phyloP scores from a whole-genome alignment of 2,113 vertebrate species.

The Malaclemys terrapin region DNA sequence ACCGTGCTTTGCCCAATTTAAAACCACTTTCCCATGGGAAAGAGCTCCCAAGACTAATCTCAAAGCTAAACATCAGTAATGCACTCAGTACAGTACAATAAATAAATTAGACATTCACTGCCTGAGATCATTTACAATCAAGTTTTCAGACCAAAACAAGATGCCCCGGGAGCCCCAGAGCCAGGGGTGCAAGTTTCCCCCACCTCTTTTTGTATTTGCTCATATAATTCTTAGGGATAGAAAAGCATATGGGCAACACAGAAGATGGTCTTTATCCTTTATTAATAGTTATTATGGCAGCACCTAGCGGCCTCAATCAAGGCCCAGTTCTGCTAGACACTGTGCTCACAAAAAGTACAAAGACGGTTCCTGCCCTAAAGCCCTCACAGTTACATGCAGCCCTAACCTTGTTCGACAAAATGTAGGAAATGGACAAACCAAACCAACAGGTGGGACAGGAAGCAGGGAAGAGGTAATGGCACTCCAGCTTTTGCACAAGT shows the following conservation, averaged over 20 bases:
- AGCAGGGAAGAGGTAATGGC: not conserved
- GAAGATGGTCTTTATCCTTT: not conserved
- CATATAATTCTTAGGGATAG: not conserved
- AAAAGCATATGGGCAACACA: not conserved
- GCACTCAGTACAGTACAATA: not conserved
- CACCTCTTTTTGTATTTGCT: not conserved
- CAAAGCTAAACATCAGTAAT: not conserved
- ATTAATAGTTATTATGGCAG: not conserved
- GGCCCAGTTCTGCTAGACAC: not conserved
- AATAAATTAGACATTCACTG: not conserved
- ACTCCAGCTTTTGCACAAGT: not conserved
- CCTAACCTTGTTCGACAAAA: not conserved
- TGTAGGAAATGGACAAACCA: not conserved
- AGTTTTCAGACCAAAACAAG: not conserved
- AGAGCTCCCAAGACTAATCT: not conserved
- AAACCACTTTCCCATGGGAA: not conserved
- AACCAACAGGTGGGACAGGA: not conserved
- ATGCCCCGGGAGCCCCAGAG: not conserved
- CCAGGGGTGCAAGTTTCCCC: not conserved
- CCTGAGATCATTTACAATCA: not conserved
- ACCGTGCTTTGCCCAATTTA: no score
- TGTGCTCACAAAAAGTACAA: accelerated
- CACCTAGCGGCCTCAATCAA: not conserved
- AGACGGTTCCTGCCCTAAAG: not conserved
- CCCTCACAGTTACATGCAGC: accelerated